Evolutionary conservation across 2,888 invertebrate species (phyloP).

Genomic region (Rhorus exstirpatorius): DNA sequence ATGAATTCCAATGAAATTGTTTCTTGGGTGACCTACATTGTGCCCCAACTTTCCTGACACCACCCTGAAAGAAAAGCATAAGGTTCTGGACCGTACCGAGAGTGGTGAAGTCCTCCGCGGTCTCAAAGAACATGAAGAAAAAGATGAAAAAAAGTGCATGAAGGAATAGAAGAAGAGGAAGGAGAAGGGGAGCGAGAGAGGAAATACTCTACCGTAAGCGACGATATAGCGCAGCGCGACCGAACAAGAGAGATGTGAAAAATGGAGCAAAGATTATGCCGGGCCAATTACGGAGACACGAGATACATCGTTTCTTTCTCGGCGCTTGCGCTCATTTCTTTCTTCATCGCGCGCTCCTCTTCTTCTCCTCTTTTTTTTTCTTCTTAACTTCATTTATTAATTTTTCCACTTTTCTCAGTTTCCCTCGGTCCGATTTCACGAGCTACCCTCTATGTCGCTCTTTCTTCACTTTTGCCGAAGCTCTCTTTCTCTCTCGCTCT

Average conservation of each 20-base stretch:
- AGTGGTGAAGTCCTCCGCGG: conserved; percentile 7
- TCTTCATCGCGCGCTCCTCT: conserved; percentile 1
- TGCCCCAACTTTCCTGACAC: background rate
- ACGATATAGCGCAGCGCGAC: conserved; percentile 33
- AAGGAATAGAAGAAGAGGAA: conserved; percentile 9
- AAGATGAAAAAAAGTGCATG: conserved; percentile 8
- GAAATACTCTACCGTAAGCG: conserved; percentile 2
- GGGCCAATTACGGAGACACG: conserved; percentile 76
- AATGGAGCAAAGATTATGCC: conserved; percentile 78
- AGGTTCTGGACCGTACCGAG: background rate
- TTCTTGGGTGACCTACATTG: conserved; percentile 1
- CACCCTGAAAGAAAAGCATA: background rate
- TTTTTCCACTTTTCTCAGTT: conserved; percentile 22
- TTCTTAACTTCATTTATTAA: conserved; percentile 17
- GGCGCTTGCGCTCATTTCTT: conserved; percentile 64
- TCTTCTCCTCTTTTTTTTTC: conserved; percentile 7
- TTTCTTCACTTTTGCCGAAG: conserved; percentile 23
- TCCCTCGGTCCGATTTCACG: conserved; percentile 46
- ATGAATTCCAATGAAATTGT: too few species aligned
- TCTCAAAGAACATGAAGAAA: background rate
- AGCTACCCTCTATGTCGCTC: background rate
- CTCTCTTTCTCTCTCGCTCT: background rate
- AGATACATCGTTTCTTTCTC: conserved; percentile 60
- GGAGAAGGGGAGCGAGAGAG: background rate
- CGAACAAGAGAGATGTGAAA: conserved; percentile 73